Evolutionary conservation across 2,888 invertebrate species (phyloP).

Genomic region (Acanthacorydalis orientalis): DNA sequence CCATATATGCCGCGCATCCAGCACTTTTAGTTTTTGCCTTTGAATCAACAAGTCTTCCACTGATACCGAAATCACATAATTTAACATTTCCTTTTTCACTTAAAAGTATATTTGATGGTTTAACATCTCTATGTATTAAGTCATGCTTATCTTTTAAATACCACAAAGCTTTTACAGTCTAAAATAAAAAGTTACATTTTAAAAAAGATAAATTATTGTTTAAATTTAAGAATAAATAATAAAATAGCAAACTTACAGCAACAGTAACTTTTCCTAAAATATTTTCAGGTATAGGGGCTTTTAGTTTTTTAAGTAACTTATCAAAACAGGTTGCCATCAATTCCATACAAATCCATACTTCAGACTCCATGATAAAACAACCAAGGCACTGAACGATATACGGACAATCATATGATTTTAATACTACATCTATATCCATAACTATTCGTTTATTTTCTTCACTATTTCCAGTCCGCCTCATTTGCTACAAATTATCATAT

Average conservation of each 20-base stretch:
- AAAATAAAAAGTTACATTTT: slow-evolving; percentile 13
- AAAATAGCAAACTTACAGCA: slow-evolving; percentile 50
- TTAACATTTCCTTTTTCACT: slow-evolving; percentile 93
- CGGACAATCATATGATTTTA: slow-evolving; percentile 93
- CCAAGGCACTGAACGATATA: slow-evolving; percentile 96
- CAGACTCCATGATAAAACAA: slow-evolving; percentile 92
- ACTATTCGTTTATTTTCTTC: slow-evolving; percentile 97
- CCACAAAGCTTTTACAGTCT: slow-evolving; percentile 91
- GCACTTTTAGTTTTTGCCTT: slow-evolving; percentile 94
- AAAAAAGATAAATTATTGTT: background rate
- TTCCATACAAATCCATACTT: slow-evolving; percentile 99
- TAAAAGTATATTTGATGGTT: slow-evolving; percentile 95
- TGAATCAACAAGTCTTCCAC: slow-evolving; percentile 92
- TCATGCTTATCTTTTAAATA: slow-evolving; percentile 95
- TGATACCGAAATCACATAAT: slow-evolving; percentile 98
- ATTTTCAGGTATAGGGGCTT: slow-evolving; percentile 83
- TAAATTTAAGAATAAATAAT: background rate
- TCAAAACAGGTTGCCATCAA: slow-evolving; percentile 98
- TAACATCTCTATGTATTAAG: slow-evolving; percentile 95
- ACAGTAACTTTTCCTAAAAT: slow-evolving; percentile 95
- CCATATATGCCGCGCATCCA: slow-evolving; percentile 99
- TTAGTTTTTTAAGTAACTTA: slow-evolving; percentile 75
- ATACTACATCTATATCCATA: slow-evolving; percentile 96
- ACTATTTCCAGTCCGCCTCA: slow-evolving; percentile 90
- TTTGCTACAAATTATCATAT: slow-evolving; percentile 45